phyloP scores from a whole-genome alignment of 2,113 vertebrate genomes.

The Catharus minimus region DNA sequence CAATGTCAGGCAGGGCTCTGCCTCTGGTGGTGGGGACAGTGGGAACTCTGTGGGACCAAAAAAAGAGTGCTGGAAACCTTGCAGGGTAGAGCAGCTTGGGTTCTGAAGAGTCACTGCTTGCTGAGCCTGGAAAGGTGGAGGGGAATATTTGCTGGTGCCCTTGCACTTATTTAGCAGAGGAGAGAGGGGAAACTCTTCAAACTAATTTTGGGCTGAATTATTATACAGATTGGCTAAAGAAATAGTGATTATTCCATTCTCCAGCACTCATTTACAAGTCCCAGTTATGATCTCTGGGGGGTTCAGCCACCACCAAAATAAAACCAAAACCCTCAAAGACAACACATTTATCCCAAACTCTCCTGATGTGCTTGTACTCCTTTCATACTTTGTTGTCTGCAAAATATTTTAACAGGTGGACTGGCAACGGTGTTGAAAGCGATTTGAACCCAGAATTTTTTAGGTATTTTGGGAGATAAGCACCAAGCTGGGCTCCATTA shows the following conservation, averaged over 20 bases:
- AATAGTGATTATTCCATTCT: background rate
- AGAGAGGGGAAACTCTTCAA: too few species aligned
- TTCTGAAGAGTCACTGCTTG: background rate
- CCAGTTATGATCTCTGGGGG: background rate
- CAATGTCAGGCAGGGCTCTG: background rate
- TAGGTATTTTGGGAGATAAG: constrained; percentile 21
- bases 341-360: background rate
- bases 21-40: background rate
- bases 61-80: background rate
- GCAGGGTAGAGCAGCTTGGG: background rate
- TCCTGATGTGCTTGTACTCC: background rate
- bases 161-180: background rate
- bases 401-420: constrained; percentile 44
- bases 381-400: background rate
- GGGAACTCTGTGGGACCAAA: background rate
- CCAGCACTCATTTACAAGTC: background rate
- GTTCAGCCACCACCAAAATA: background rate
- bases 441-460: background rate
- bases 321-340: background rate
- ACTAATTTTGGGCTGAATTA: too few species aligned
- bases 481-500: background rate
- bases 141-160: background rate
- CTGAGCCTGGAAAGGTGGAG: background rate
- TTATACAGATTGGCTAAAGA: background rate
- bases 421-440: background rate